Evolutionary conservation across 1,140 invertebrate genomes (phyloP).

Genomic region (Neodiprion pinetum): DNA sequence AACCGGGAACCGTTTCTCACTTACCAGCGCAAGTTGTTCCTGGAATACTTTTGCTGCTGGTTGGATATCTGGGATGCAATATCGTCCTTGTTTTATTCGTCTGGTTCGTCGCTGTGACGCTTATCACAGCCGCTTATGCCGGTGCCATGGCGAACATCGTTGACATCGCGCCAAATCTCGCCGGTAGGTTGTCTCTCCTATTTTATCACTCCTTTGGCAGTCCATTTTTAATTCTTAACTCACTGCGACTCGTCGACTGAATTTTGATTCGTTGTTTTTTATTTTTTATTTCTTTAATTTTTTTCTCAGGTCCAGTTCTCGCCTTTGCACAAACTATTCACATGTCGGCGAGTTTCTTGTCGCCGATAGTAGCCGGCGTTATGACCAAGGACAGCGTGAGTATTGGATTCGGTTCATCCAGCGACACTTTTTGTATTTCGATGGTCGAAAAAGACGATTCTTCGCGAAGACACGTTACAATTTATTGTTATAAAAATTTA

Average conservation of each 20-base stretch:
- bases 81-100: slow-evolving; percentile 66
- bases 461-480: background rate
- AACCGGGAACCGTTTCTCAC: background rate
- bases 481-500: slow-evolving; percentile 12
- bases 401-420: slow-evolving; percentile 10
- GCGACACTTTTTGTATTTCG: background rate
- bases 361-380: slow-evolving; percentile 69
- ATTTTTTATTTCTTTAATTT: slow-evolving; percentile 12
- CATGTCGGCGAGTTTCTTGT: slow-evolving; percentile 77
- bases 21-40: slow-evolving; percentile 71
- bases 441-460: background rate
- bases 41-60: slow-evolving; percentile 69
- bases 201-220: too few species aligned
- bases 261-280: background rate
- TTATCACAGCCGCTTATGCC: slow-evolving; percentile 76
- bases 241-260: background rate
- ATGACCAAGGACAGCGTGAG: slow-evolving; percentile 65
- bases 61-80: slow-evolving; percentile 72
- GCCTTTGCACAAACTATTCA: slow-evolving; percentile 80
- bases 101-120: slow-evolving; percentile 75
- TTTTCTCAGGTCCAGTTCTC: slow-evolving; percentile 67
- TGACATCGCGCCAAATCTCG: slow-evolving; percentile 76
- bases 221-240: background rate
- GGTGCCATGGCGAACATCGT: slow-evolving; percentile 81
- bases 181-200: slow-evolving; percentile 49